phyloP scores from a whole-genome alignment of 2,113 vertebrate genomes.

The Butorides virescens region DNA sequence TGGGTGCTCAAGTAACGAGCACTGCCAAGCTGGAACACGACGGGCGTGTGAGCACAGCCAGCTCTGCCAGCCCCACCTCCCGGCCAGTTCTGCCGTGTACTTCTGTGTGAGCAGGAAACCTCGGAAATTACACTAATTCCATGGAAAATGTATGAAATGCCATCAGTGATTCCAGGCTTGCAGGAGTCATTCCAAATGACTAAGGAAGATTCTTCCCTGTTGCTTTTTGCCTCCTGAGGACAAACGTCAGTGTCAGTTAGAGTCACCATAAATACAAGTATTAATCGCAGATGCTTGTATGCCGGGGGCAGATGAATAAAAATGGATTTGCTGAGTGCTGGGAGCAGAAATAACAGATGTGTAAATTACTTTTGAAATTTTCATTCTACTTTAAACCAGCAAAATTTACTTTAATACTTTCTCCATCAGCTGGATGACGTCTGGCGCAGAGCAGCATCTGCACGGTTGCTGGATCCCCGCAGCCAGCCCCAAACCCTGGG shows the following conservation, averaged over 20 bases:
- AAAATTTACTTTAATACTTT: background rate
- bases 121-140: background rate
- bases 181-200: background rate
- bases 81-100: background rate
- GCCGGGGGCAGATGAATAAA: background rate
- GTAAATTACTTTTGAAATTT: background rate
- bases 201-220: background rate
- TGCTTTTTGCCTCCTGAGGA: background rate
- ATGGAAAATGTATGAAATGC: background rate
- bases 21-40: background rate
- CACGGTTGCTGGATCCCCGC: fast-evolving
- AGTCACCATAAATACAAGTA: background rate
- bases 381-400: background rate
- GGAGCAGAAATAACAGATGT: background rate
- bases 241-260: background rate
- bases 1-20: background rate
- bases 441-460: background rate
- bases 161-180: background rate
- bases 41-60: background rate
- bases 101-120: background rate
- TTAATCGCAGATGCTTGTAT: background rate
- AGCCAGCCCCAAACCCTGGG: background rate
- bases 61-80: background rate
- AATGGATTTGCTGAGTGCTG: background rate
- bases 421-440: background rate